Percentiles rank a stretch among this genome's conserved stretches.
phyloP scores from a whole-genome alignment of 2,797 vertebrate species.

The Neomorphus geoffroyi region DNA sequence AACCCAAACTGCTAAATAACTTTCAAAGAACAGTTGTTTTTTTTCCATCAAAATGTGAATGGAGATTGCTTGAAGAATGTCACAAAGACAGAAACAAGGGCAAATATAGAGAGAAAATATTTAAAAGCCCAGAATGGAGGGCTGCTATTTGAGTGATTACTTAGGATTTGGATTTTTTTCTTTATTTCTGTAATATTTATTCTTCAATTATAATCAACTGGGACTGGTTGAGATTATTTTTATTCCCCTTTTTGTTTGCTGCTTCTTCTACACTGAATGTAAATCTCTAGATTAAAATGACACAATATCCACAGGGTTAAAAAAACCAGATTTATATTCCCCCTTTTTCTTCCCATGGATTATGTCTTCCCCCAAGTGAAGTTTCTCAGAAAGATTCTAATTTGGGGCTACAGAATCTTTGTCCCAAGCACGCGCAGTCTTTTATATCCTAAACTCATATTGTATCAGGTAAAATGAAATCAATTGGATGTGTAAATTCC shows the following conservation, averaged over 20 bases:
- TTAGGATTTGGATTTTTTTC: not conserved
- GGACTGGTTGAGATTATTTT: not conserved
- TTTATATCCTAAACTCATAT: slow-evolving; percentile 62
- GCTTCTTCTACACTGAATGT: not conserved
- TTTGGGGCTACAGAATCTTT: slow-evolving; percentile 43
- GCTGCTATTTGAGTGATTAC: not conserved
- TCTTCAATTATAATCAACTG: not conserved
- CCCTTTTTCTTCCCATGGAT: not conserved
- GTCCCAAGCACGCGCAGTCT: slow-evolving; percentile 17
- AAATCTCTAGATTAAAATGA: not conserved
- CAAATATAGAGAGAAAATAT: not conserved
- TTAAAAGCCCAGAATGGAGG: not conserved
- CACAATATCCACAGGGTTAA: not conserved
- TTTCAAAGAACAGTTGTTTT: slow-evolving; percentile 16
- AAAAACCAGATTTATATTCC: not conserved
- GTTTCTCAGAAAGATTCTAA: slow-evolving; percentile 23
- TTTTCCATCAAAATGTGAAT: slow-evolving; percentile 6
- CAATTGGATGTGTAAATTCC: slow-evolving; percentile 76
- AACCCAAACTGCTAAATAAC: slow-evolving; percentile 31
- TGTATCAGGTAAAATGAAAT: slow-evolving; percentile 68
- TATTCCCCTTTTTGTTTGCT: not conserved
- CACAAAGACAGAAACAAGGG: not conserved
- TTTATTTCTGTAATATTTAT: not conserved
- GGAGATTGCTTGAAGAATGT: not conserved
- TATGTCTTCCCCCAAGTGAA: not conserved